Conservation (phyloP, 2,797 vertebrate genomes). For the Clarias pachynema region DNA sequence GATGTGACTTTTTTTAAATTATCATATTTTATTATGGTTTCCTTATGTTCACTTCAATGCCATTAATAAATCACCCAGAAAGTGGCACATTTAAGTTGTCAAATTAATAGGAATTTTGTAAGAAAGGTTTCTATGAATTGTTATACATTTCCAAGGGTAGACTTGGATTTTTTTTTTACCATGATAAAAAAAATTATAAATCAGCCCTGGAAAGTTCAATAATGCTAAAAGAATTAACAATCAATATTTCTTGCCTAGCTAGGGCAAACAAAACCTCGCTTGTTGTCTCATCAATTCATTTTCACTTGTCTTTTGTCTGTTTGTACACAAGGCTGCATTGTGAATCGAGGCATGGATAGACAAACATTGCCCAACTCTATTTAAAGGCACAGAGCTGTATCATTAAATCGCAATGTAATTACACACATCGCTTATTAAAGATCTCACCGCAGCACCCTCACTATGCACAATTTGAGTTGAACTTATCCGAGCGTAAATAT, state of each 20-base stretch:
- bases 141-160: not conserved
- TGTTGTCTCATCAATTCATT: slow-evolving; percentile 12
- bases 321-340: slow-evolving; percentile 49
- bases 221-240: not conserved
- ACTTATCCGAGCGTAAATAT: slow-evolving; percentile 50
- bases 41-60: not conserved
- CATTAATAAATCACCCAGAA: not conserved
- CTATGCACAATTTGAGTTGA: slow-evolving; percentile 21
- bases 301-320: slow-evolving; percentile 39
- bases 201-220: not conserved
- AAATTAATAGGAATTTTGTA: not conserved
- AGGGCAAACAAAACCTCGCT: not conserved
- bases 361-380: slow-evolving; percentile 47
- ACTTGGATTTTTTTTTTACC: not conserved
- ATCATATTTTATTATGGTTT: not conserved
- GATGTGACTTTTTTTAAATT: not conserved
- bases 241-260: not conserved
- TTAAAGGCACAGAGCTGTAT: slow-evolving; percentile 47
- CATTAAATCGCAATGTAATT: slow-evolving; percentile 50
- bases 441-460: slow-evolving; percentile 39
- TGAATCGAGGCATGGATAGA: slow-evolving; percentile 37
- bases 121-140: not conserved
- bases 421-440: slow-evolving; percentile 54
- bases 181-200: not conserved
- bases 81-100: too few species aligned